These are phyloP conservation scores for Tolypeutes matacus DNA, from an alignment of 2,797 vertebrate species.

Conservation along the genomic window DNA sequence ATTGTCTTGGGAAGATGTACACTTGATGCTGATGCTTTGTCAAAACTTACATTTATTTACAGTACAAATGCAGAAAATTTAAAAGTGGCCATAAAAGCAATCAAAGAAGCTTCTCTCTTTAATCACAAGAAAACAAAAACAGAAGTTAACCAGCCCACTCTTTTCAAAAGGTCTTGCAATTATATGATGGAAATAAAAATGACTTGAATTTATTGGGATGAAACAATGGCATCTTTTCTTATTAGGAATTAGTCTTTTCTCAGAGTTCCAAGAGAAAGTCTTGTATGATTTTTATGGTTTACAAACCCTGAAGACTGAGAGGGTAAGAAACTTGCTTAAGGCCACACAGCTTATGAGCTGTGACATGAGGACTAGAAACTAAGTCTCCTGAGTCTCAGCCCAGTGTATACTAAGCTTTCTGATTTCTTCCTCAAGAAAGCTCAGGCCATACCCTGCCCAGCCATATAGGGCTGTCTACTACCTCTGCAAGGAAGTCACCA, in stretches of 20 bases:
- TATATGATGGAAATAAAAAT: neutral
- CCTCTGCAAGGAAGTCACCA: neutral
- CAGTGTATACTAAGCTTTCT: neutral
- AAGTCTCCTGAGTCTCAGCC: neutral
- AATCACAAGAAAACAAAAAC: conserved; percentile 3
- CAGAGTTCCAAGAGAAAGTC: neutral
- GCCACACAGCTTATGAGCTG: neutral
- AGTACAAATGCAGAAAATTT: neutral
- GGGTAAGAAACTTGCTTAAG: neutral
- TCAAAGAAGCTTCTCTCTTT: neutral
- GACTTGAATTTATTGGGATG: neutral
- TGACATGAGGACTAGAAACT: neutral
- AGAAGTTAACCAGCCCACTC: neutral
- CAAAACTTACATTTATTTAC: neutral
- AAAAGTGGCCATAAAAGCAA: neutral
- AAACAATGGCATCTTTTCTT: neutral
- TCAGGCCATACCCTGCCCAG: neutral
- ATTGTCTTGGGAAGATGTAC: neutral
- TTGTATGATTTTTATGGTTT: neutral
- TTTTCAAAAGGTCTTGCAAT: conserved; percentile 29
- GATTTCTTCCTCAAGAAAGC: neutral
- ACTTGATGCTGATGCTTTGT: neutral
- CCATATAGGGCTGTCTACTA: neutral
- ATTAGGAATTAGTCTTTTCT: neutral
- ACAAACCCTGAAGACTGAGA: neutral